Conservation (phyloP, 2,797 vertebrate species). For the Sardinella longiceps region DNA sequence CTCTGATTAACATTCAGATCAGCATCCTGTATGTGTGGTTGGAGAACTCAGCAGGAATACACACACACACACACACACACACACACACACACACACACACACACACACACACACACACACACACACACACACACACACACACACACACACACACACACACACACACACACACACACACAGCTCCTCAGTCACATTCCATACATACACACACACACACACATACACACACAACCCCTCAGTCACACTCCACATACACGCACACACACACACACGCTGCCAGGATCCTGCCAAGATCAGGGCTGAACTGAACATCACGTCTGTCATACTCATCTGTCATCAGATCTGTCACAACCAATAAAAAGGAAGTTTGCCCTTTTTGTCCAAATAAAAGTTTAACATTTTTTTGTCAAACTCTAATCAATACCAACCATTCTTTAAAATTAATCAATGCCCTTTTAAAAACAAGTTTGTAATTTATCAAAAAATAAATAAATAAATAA, state of each 20-base stretch:
- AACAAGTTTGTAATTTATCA: too few relatives aligned
- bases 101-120: not conserved
- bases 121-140: not conserved
- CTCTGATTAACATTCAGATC: not conserved
- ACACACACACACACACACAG: slow-evolving; percentile 2
- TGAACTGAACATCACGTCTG: too few relatives aligned
- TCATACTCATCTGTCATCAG: too few relatives aligned
- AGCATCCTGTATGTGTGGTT: not conserved
- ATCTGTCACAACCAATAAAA: too few relatives aligned
- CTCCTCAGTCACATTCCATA: too few relatives aligned
- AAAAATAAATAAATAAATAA: too few relatives aligned
- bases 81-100: not conserved
- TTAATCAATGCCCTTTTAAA: too few relatives aligned
- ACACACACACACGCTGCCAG: not conserved
- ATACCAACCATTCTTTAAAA: too few relatives aligned
- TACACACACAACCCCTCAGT: not conserved
- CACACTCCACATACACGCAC: not conserved
- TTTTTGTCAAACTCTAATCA: not conserved
- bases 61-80: not conserved
- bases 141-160: not conserved
- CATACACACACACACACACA: not conserved
- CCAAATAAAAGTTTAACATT: not conserved
- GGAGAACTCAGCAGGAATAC: not conserved
- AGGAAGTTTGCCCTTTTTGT: too few relatives aligned
- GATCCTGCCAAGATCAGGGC: not conserved